Evolutionary conservation across 2,888 invertebrate genomes (phyloP).

Genomic region (Odontomyia ornata): DNA sequence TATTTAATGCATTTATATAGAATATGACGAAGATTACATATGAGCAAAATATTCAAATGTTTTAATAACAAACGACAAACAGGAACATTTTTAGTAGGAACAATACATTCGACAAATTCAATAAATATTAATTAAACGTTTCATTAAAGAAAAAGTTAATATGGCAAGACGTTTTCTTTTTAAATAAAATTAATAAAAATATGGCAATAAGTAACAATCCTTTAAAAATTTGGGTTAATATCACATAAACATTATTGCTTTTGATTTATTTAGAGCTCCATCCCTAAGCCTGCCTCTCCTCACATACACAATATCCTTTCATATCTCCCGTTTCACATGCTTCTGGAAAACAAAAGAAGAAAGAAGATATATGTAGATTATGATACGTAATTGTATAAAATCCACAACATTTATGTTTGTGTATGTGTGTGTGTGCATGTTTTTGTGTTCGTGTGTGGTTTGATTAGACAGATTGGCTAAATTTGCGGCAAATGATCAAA

Average conservation of each 20-base stretch:
- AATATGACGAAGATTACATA: too few species aligned
- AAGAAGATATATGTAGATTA: background rate
- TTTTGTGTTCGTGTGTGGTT: background rate
- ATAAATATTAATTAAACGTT: too few species aligned
- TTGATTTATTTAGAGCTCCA: background rate
- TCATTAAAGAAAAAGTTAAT: too few species aligned
- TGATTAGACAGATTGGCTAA: too few species aligned
- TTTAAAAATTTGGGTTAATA: constrained; percentile 9
- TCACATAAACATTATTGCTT: background rate
- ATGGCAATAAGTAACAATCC: background rate
- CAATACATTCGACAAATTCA: too few species aligned
- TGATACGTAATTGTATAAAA: background rate
- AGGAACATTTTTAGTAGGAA: too few species aligned
- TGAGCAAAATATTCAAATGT: too few species aligned
- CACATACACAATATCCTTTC: constrained; percentile 3
- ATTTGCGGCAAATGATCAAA: too few species aligned
- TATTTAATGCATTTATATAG: too few species aligned
- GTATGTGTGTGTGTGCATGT: background rate
- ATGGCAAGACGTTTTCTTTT: too few species aligned
- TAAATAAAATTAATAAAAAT: too few species aligned
- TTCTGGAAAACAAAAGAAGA: constrained; percentile 36
- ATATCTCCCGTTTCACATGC: constrained; percentile 8
- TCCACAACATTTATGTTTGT: constrained; percentile 20
- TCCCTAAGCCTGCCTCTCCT: background rate
- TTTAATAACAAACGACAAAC: too few species aligned